A percentile compares a stretch with the other conserved stretches of the same genome.
Conservation (phyloP, 2,113 vertebrate genomes). For the Misgurnus anguillicaudatus region DNA sequence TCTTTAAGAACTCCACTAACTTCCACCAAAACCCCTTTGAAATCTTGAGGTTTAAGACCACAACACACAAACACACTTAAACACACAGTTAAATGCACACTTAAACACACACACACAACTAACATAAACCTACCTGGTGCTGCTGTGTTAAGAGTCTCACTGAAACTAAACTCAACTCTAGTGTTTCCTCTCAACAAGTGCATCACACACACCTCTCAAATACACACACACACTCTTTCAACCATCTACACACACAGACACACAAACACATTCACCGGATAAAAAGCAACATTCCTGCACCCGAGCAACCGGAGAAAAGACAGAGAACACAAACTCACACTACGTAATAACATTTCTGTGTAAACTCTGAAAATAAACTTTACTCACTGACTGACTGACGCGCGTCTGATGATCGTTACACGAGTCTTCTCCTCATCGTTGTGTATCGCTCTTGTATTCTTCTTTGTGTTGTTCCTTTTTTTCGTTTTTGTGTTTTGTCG, state of each 20-base stretch:
- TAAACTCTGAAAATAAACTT: background rate
- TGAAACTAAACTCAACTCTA: too few relatives aligned
- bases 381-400: background rate
- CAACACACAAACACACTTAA: background rate
- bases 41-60: background rate
- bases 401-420: background rate
- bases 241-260: too few relatives aligned
- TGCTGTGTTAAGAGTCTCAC: too few relatives aligned
- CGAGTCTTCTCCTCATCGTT: background rate
- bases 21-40: background rate
- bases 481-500: background rate
- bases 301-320: background rate
- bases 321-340: background rate
- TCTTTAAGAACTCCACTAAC: conserved; percentile 11
- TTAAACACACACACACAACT: background rate
- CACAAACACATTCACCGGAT: background rate
- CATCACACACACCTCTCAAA: too few relatives aligned
- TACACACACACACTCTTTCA: too few relatives aligned
- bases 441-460: background rate
- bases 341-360: background rate
- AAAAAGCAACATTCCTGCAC: background rate
- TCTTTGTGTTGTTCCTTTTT: background rate
- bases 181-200: too few relatives aligned
- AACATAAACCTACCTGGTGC: background rate
- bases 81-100: too few relatives aligned